These are phyloP conservation scores for Agonopterix arenella DNA, from an alignment of 2,888 invertebrate genomes.

Conservation along the genomic window DNA sequence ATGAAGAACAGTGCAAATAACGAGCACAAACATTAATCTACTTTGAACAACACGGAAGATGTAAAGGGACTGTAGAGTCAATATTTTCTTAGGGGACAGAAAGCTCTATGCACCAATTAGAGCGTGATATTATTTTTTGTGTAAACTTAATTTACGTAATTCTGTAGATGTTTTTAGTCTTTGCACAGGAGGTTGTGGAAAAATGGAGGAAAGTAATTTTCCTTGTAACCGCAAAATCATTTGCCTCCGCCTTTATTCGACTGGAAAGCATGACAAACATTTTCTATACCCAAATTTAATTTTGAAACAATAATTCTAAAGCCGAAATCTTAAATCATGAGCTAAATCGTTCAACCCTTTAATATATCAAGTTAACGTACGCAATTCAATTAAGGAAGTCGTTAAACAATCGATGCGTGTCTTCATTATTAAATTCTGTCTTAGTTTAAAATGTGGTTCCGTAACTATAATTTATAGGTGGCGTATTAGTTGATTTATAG, in stretches of 20 bases:
- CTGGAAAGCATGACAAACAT: no score
- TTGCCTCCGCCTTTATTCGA: no score
- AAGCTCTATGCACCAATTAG: conserved; percentile 63
- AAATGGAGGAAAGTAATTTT: no score
- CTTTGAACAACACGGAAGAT: conserved; percentile 69
- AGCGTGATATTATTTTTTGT: conserved; percentile 68
- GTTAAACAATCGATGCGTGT: conserved; percentile 71
- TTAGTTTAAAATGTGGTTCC: conserved; percentile 68
- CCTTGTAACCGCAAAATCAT: no score
- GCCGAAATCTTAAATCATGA: conserved; percentile 18
- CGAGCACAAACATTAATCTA: conserved; percentile 73
- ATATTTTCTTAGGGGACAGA: conserved; percentile 72
- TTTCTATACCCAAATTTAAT: neutral
- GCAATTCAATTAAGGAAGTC: conserved; percentile 64
- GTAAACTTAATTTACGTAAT: conserved; percentile 46
- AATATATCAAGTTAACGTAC: conserved; percentile 34
- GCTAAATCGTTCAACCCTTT: conserved; percentile 49
- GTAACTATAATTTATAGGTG: conserved; percentile 60
- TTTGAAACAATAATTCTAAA: conserved; percentile 1
- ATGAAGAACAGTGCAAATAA: conserved; percentile 72
- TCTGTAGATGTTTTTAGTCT: conserved; percentile 2
- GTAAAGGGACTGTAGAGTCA: conserved; percentile 62
- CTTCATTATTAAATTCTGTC: conserved; percentile 62
- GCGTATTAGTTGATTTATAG: conserved; percentile 46
- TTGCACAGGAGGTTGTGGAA: no score